Base-by-base conservation (phyloP, 2,113 vertebrate species). In the Neogobius melanostomus region DNA sequence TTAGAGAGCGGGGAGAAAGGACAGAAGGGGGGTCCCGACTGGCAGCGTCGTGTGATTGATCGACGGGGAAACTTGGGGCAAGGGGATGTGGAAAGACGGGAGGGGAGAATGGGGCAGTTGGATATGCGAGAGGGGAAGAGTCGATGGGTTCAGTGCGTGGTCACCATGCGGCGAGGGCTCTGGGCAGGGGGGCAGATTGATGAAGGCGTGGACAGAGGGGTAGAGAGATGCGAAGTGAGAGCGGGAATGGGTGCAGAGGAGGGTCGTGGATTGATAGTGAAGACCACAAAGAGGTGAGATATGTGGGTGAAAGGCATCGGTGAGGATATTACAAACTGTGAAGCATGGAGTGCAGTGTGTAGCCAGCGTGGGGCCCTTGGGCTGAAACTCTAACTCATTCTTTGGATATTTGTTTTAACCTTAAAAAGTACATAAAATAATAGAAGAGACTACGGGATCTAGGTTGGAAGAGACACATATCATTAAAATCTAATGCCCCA, bases 11-110 rank as follows among this genome's bases (percentile, higher is more conserved):
- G 74, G 77, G 49, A 56, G 78, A 64, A 59, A 63, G 72, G 68
- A 68, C 72, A 69, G 72, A 72, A 36, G 28, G 75, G 75, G 75
- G 68, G 75, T 84, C 72, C 71, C 76, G 87, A 80, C 81, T 88
- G 77, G 77, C 79, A 74, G 76, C 21, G 77, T 68, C 76, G 69
- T 65, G 62, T 86, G 88, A 89, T 81, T 81, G 88, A 91, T 89
- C 77, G 89, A 91, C 88, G 79, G 83, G 80, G 76, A 75, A 61
- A 48, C 56, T 59, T 36, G 11, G 84, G 82, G 78, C 73, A 83
- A 52, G 69, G 73, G 67, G 75, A 82, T n/a, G 63, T 53, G 28
- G 6, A 74, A 66, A 66, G 74, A 61, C 69, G 15, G 17, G 75
- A 72, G 21, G 54, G 80, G 66, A 52, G 69, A 69, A 46, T 9